A percentile compares a stretch with the other conserved stretches of the same genome.
These are phyloP conservation scores for Strongylocentrotus purpuratus DNA, from an alignment of 35 echinoderm and acorn worm species.

Conservation along the genomic window DNA sequence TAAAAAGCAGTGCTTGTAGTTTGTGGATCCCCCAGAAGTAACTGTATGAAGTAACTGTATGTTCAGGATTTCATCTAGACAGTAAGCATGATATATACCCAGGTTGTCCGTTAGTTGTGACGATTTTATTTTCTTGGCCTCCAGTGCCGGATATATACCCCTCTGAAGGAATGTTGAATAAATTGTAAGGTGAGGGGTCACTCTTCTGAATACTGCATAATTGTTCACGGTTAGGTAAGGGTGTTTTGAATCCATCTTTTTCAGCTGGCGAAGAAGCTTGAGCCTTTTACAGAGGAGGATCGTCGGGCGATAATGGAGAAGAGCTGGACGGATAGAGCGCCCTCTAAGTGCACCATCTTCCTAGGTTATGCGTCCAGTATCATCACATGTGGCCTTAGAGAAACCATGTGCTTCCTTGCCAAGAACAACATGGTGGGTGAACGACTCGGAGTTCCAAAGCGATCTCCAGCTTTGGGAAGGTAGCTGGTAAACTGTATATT, in stretches of 20 bases:
- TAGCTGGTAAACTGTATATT: no score
- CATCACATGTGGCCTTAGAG: conserved; percentile 88
- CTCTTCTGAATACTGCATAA: neutral
- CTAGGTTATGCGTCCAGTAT: conserved; percentile 92
- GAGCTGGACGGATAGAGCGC: conserved; percentile 58
- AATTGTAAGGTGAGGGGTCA: neutral
- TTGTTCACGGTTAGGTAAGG: neutral
- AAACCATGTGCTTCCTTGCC: conserved; percentile 77
- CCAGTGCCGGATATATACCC: no score
- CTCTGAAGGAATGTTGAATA: neutral
- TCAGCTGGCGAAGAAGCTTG: conserved; percentile 83
- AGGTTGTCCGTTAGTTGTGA: neutral
- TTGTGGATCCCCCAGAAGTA: no score
- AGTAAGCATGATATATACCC: neutral
- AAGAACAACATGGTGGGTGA: conserved; percentile 89
- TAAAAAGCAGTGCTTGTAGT: no score
- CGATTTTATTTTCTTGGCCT: no score
- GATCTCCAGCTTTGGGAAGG: no score
- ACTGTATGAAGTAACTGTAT: neutral
- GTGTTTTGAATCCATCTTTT: neutral
- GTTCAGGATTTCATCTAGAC: neutral
- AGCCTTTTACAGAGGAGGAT: conserved; percentile 75
- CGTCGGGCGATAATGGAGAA: conserved; percentile 43
- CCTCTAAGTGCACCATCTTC: conserved; percentile 96
- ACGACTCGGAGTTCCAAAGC: neutral